These are phyloP conservation scores for Galago senegalensis DNA, from an alignment of 2,797 vertebrate species.

Conservation along the genomic window DNA sequence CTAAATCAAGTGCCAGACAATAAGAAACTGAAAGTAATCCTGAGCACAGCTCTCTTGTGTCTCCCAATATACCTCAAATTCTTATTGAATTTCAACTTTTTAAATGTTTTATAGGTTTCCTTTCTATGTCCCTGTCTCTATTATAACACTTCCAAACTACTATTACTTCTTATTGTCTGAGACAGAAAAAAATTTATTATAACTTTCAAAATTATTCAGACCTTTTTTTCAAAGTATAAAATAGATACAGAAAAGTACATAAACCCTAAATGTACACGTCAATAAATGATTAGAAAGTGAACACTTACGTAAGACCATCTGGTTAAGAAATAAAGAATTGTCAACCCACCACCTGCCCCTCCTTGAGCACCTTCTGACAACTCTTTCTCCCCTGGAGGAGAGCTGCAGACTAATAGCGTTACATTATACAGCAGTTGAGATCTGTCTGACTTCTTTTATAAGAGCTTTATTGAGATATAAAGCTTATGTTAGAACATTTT, in stretches of 20 bases:
- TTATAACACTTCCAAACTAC: neutral
- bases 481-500: conserved; percentile 30
- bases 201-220: neutral
- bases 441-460: neutral
- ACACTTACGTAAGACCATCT: neutral
- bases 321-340: neutral
- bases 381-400: neutral
- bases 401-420: neutral
- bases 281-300: neutral
- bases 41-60: neutral
- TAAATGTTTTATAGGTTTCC: neutral
- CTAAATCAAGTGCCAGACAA: neutral
- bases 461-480: neutral
- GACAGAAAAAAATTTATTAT: neutral
- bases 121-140: neutral
- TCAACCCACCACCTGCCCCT: accelerated
- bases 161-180: neutral
- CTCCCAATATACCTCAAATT: neutral
- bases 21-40: neutral
- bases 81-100: neutral
- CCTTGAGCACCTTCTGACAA: neutral
- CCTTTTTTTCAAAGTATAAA: neutral
- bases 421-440: neutral
- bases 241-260: neutral
- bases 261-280: neutral